Conservation (phyloP, 2,113 vertebrate genomes). For the Ceratotherium simum region DNA sequence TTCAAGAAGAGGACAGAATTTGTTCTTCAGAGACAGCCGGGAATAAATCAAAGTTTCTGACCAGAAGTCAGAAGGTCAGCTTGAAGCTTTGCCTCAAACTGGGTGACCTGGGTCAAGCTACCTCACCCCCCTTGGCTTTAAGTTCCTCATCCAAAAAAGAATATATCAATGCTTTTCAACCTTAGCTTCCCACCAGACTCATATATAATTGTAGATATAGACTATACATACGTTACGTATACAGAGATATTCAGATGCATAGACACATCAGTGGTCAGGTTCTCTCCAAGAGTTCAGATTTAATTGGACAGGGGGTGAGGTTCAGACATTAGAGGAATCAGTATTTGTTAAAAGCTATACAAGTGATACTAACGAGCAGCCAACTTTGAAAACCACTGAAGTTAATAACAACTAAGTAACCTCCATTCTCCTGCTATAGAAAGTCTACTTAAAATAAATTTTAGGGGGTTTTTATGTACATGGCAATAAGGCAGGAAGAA, state of each 20-base stretch:
- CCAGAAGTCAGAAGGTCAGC: neutral
- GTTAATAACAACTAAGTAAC: neutral
- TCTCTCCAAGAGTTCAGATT: neutral
- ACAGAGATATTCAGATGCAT: neutral
- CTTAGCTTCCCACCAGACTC: neutral
- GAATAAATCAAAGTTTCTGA: neutral
- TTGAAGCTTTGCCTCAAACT: neutral
- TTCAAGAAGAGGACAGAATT: neutral
- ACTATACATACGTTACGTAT: rapidly evolving
- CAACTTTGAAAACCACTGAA: neutral
- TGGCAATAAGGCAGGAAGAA: neutral
- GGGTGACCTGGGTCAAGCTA: neutral
- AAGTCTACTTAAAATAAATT: neutral
- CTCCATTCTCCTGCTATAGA: neutral
- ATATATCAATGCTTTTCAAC: neutral
- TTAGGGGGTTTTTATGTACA: neutral
- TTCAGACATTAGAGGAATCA: neutral
- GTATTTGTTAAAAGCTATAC: neutral
- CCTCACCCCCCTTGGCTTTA: neutral
- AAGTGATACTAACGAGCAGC: neutral
- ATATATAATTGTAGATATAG: neutral
- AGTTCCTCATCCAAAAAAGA: neutral
- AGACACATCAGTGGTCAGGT: too few species aligned
- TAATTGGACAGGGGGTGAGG: neutral
- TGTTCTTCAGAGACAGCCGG: neutral